Percentiles rank a stretch among this genome's conserved stretches.
Evolutionary conservation across 2,113 vertebrate species (phyloP).

Genomic region (Neolamprologus toae): DNA sequence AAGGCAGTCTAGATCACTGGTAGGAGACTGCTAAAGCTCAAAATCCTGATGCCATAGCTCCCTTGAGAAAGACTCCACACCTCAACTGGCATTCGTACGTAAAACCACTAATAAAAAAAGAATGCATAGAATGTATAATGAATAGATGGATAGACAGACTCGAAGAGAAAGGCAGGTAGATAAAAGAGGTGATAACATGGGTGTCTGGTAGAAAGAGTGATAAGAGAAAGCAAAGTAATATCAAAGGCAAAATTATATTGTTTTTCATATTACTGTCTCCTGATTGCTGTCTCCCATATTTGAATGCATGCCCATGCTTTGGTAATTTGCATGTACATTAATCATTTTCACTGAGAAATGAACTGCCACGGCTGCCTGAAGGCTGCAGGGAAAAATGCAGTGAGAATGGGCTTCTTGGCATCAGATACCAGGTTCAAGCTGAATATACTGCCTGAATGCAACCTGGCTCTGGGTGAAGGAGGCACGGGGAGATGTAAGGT

Average conservation of each 20-base stretch:
- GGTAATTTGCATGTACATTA: conserved; percentile 68
- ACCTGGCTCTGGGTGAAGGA: conserved; percentile 46
- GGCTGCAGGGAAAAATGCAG: conserved; percentile 30
- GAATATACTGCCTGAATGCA: conserved; percentile 56
- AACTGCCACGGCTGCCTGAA: conserved; percentile 54
- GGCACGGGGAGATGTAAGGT: conserved; percentile 56
- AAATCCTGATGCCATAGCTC: conserved; percentile 32
- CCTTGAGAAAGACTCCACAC: conserved; percentile 37
- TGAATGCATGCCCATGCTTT: conserved; percentile 63
- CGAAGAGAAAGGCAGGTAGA: not conserved
- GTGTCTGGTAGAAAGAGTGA: conserved; percentile 25
- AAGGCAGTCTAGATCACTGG: conserved; percentile 39
- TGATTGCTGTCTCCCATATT: conserved; percentile 61
- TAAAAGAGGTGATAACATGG: conserved; percentile 28
- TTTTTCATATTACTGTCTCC: conserved; percentile 58
- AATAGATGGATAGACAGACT: conserved; percentile 1
- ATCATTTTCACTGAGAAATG: conserved; percentile 66
- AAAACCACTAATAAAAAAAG: conserved; percentile 30
- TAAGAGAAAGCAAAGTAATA: conserved; percentile 38
- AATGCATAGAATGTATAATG: conserved; percentile 41
- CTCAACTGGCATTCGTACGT: conserved; percentile 32
- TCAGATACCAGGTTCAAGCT: conserved; percentile 41
- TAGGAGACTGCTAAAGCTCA: conserved; percentile 40
- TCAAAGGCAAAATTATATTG: conserved; percentile 53
- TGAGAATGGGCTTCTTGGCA: conserved; percentile 50